A percentile compares a stretch with the other conserved stretches of the same genome.
phyloP scores from a whole-genome alignment of 2,888 invertebrate genomes.

The Mythimna albipuncta region DNA sequence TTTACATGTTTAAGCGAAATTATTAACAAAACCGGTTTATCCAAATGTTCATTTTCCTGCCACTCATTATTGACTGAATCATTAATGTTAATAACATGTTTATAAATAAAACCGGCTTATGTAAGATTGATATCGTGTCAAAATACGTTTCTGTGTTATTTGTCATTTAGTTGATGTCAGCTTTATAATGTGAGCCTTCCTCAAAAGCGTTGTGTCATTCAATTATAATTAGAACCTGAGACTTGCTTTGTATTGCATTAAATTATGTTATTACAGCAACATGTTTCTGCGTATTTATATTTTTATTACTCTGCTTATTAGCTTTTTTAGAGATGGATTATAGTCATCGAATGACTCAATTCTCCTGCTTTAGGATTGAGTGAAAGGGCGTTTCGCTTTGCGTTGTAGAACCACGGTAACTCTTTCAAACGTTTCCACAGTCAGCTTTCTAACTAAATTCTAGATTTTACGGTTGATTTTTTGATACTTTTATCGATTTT shows the following conservation, averaged over 20 bases:
- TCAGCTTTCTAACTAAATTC: neutral
- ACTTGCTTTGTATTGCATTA: conserved; percentile 19
- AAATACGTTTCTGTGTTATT: conserved; percentile 50
- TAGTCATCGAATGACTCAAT: neutral
- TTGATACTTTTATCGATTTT: neutral
- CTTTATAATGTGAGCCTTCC: conserved; percentile 33
- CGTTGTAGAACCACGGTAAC: neutral
- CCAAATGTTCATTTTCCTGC: conserved; percentile 68
- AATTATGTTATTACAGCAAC: conserved; percentile 18
- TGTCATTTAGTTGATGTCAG: conserved; percentile 38
- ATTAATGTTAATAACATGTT: conserved; percentile 61
- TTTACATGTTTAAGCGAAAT: conserved; percentile 65
- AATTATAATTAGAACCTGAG: conserved; percentile 36
- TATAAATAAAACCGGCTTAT: conserved; percentile 63
- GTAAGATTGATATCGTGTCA: conserved; percentile 50
- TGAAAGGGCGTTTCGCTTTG: too few relatives aligned
- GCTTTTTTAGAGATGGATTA: neutral
- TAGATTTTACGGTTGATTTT: neutral
- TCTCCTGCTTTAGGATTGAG: neutral
- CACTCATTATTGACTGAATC: conserved; percentile 63
- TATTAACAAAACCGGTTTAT: conserved; percentile 67
- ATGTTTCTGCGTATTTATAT: conserved; percentile 5
- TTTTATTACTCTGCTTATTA: neutral
- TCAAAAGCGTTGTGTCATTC: conserved; percentile 39
- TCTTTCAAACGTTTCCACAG: neutral